Evolutionary conservation across 2,888 invertebrate genomes (phyloP).

Genomic region (Napeogenes inachia): DNA sequence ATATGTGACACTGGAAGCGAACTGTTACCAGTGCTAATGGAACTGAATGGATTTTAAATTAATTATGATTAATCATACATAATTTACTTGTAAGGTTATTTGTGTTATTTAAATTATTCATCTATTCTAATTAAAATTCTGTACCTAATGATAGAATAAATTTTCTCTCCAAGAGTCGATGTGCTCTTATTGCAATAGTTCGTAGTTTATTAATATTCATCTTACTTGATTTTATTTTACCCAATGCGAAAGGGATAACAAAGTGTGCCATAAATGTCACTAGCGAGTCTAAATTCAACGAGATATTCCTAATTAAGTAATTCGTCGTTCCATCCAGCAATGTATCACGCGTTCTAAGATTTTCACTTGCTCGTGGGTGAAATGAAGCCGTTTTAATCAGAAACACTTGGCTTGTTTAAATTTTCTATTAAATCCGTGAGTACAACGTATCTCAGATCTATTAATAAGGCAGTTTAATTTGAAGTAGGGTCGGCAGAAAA

Average conservation of each 20-base stretch:
- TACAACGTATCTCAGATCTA: constrained; percentile 71
- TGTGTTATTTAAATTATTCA: too few species aligned
- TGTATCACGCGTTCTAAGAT: constrained; percentile 53
- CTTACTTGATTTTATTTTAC: background rate
- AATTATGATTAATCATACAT: constrained; percentile 1
- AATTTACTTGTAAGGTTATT: background rate
- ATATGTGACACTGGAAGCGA: constrained; percentile 38
- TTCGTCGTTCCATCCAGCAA: constrained; percentile 28
- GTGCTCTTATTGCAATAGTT: too few species aligned
- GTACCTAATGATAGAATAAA: too few species aligned
- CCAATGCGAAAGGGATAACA: background rate
- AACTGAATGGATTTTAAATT: background rate
- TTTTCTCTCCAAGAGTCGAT: too few species aligned
- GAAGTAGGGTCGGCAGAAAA: constrained; percentile 40
- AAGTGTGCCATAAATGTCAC: constrained; percentile 6
- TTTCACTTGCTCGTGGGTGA: constrained; percentile 59
- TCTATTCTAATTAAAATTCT: too few species aligned
- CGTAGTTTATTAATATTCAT: background rate
- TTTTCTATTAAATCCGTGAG: constrained; percentile 71
- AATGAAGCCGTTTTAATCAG: constrained; percentile 69
- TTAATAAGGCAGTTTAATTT: constrained; percentile 74
- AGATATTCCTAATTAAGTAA: constrained; percentile 34
- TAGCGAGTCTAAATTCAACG: constrained; percentile 20
- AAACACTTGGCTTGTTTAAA: constrained; percentile 61
- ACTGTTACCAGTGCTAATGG: background rate